Base-by-base conservation (phyloP, 2,113 vertebrate species). In the Smithornis capensis region DNA sequence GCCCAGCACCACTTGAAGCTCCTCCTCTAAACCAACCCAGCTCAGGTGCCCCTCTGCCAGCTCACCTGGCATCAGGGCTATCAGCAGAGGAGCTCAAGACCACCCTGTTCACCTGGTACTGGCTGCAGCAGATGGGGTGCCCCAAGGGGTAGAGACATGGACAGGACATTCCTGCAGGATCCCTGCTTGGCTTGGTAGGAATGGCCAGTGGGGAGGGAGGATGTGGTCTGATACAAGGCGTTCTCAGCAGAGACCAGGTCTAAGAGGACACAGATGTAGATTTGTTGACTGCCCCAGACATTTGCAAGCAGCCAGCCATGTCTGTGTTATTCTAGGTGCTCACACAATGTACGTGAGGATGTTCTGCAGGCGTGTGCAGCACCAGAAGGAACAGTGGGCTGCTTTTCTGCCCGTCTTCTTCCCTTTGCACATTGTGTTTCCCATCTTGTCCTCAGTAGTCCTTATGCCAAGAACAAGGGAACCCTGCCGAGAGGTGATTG, bases 401-500 rank as follows among this genome's bases (percentile, higher is more conserved):
- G 64, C 38, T 79, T 68, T 64, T 76, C 60, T 87, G 47, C 69
- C 31, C 44, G 12, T 83, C 60, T 53, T 85, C 74, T 47, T 42
- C 27, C 82, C 87, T 87, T 64, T 79, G 73, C 27, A 53, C 28
- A 3, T 60, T 74, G 59, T 21, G 17, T 86, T 88, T 95, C 73
- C 88, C 19, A 29, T 79, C 56, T 57, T 78, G 21, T 82, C 80
- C 92, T 92, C 80, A 82, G 83, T 81, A 89, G 87, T 83, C 28
- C 60, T 87, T 47, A 56, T 69, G 85, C 68, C 57, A 91, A 71
- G 59, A 92, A 81, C 76, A 88, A 78, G 79, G n/a, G 52, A 90
- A 83, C 53, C 88, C 94, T 87, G 92, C 88, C 0, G 52, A 74
- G 83, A 95, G 31, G 79, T 95, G 95, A 96, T 93, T 94, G 24